Conservation (phyloP, 2,888 invertebrate genomes). For the Vannuccia rotundouncinata region DNA sequence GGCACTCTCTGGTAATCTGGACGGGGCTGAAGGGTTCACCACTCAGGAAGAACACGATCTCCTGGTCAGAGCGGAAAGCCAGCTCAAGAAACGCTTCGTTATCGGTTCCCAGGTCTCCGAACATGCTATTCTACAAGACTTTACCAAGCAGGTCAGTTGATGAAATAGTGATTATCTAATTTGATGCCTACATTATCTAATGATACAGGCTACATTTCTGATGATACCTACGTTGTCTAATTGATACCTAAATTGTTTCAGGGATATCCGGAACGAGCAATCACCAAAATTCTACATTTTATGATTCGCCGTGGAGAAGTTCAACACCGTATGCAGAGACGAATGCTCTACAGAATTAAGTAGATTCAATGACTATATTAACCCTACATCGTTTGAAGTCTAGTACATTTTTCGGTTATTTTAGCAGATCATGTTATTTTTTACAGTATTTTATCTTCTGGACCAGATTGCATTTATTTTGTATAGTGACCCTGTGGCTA, state of each 20-base stretch:
- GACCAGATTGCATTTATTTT: too few relatives aligned
- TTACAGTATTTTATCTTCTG: too few relatives aligned
- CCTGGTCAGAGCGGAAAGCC: slow-evolving; percentile 79
- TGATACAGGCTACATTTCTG: too few relatives aligned
- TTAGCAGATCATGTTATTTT: too few relatives aligned
- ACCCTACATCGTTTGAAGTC: too few relatives aligned
- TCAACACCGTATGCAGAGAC: slow-evolving; percentile 89
- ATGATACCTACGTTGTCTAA: too few relatives aligned
- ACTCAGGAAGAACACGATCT: slow-evolving; percentile 86
- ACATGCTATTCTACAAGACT: slow-evolving; percentile 81
- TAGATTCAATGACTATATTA: slow-evolving; percentile 58
- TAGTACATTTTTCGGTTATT: too few relatives aligned
- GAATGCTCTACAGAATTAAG: slow-evolving; percentile 86
- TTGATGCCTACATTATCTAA: neutral
- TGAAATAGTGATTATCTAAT: neutral
- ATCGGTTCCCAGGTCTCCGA: slow-evolving; percentile 92
- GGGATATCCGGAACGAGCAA: slow-evolving; percentile 62
- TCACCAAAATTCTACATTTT: slow-evolving; percentile 81
- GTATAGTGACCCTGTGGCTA: too few relatives aligned
- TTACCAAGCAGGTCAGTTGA: slow-evolving; percentile 58
- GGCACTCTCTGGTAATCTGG: slow-evolving; percentile 80
- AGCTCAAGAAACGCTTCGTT: slow-evolving; percentile 77
- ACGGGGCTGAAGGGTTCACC: slow-evolving; percentile 95
- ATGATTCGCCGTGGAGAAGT: slow-evolving; percentile 92
- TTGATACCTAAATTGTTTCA: slow-evolving; percentile 42